A percentile compares a stretch with the other conserved stretches of the same genome.
Evolutionary conservation across 2,797 vertebrate species (phyloP).

Genomic region (Chaunax sp.): DNA sequence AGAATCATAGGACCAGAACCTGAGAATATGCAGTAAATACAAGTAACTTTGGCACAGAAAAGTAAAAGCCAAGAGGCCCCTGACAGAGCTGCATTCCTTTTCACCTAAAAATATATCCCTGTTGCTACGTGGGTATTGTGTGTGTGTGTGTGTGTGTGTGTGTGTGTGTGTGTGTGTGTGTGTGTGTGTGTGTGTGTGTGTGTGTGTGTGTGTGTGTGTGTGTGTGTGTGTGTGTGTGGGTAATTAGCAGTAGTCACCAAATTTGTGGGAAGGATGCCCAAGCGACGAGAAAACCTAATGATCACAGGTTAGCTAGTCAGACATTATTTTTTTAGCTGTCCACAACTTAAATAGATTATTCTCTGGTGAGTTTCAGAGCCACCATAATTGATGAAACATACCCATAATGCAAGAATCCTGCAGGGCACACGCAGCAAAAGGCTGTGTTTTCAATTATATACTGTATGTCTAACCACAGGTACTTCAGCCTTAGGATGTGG

Average conservation of each 20-base stretch:
- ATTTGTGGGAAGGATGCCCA: constrained; percentile 25
- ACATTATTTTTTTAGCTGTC: constrained; percentile 54
- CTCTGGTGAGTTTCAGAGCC: constrained; percentile 40
- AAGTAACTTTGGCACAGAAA: constrained; percentile 37
- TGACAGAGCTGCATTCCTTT: constrained; percentile 55
- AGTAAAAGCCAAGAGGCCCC: constrained; percentile 37
- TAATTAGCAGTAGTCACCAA: constrained; percentile 38
- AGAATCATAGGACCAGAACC: constrained; percentile 15
- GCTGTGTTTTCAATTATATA: constrained; percentile 59
- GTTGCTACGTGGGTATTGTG: no score
- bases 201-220: no score
- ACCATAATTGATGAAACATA: constrained; percentile 68
- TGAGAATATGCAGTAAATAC: constrained; percentile 52
- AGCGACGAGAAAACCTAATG: constrained; percentile 30
- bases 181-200: no score
- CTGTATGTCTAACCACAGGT: constrained; percentile 62
- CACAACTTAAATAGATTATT: constrained; percentile 48
- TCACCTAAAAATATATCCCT: constrained; percentile 33
- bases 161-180: no score
- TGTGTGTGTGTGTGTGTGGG: constrained; percentile 43
- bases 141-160: no score
- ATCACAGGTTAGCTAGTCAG: constrained; percentile 27
- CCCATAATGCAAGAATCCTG: constrained; percentile 40
- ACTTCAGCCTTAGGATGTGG: constrained; percentile 58
- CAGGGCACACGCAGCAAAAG: constrained; percentile 29